These are phyloP conservation scores for Thymelicus sylvestris DNA, from an alignment of 2,888 invertebrate species.

Conservation along the genomic window DNA sequence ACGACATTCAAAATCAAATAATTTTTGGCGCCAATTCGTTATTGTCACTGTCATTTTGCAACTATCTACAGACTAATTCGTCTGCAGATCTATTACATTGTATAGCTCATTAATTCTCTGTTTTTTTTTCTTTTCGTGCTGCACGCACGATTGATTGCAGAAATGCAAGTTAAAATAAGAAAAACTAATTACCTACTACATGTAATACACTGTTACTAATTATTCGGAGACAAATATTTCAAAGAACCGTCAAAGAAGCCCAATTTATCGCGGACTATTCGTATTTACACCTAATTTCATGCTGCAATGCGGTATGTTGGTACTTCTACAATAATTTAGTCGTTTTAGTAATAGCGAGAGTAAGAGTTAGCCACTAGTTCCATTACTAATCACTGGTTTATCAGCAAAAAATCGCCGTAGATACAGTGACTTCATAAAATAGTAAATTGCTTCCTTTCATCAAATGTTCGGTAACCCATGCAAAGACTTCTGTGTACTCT, in stretches of 20 bases:
- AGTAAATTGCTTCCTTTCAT: too few species aligned
- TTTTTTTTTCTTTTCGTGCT: conserved; percentile 44
- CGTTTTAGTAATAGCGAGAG: too few species aligned
- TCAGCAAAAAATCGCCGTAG: too few species aligned
- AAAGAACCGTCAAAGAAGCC: conserved; percentile 23
- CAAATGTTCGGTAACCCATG: too few species aligned
- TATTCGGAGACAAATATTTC: conserved; percentile 30
- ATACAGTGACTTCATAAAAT: too few species aligned
- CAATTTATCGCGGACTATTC: not conserved
- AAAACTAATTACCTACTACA: conserved; percentile 10
- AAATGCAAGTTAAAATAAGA: conserved; percentile 16
- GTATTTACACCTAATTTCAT: conserved; percentile 5
- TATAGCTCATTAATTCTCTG: conserved; percentile 31
- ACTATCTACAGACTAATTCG: conserved; percentile 38
- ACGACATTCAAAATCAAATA: not conserved
- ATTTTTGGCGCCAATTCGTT: conserved; percentile 16
- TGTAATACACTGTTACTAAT: conserved; percentile 1
- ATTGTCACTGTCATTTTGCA: conserved; percentile 10
- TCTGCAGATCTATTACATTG: conserved; percentile 39
- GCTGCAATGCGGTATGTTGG: not conserved
- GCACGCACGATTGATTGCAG: conserved; percentile 43
- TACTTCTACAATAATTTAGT: too few species aligned
- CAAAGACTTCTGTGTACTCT: too few species aligned
- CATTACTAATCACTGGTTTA: too few species aligned
- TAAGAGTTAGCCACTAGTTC: too few species aligned